Conservation (phyloP, 2,888 invertebrate species). For the Leucophenga maculata region DNA sequence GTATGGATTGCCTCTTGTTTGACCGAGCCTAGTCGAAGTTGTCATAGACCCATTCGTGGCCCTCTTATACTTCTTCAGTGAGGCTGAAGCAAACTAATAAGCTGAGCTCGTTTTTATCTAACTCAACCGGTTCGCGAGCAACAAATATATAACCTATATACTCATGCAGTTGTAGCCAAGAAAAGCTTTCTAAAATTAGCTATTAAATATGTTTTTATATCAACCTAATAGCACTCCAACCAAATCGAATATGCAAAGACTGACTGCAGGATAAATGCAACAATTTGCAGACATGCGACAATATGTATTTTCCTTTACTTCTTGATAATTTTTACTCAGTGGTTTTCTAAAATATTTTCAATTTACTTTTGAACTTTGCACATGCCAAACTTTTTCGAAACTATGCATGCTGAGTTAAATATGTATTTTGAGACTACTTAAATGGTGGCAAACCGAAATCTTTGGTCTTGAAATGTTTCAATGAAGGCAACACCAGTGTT, state of each 20-base stretch:
- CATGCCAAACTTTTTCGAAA: constrained; percentile 8
- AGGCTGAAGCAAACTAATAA: too few relatives aligned
- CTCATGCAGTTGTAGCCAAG: too few relatives aligned
- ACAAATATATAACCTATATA: too few relatives aligned
- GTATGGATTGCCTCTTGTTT: too few relatives aligned
- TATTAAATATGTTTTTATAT: constrained; percentile 6
- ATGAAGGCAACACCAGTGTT: constrained; percentile 79
- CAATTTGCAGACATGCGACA: background rate
- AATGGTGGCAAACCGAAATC: constrained; percentile 82
- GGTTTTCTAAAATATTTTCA: too few relatives aligned
- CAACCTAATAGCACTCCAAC: constrained; percentile 38
- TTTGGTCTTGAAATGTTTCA: constrained; percentile 86
- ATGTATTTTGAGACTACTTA: background rate
- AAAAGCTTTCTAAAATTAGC: too few relatives aligned
- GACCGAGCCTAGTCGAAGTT: too few relatives aligned
- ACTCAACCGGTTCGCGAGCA: too few relatives aligned
- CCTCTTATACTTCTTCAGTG: too few relatives aligned
- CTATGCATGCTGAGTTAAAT: background rate
- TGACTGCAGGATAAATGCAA: constrained; percentile 25
- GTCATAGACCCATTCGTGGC: too few relatives aligned
- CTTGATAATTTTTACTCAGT: too few relatives aligned
- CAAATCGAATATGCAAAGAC: constrained; percentile 40
- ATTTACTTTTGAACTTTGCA: background rate
- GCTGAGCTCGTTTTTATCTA: too few relatives aligned
- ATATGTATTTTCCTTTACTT: background rate